Evolutionary conservation across 2,888 invertebrate genomes (phyloP), one percentile per base, ranked within the genome.

Genomic region (Nesidiocoris tenuis): DNA sequence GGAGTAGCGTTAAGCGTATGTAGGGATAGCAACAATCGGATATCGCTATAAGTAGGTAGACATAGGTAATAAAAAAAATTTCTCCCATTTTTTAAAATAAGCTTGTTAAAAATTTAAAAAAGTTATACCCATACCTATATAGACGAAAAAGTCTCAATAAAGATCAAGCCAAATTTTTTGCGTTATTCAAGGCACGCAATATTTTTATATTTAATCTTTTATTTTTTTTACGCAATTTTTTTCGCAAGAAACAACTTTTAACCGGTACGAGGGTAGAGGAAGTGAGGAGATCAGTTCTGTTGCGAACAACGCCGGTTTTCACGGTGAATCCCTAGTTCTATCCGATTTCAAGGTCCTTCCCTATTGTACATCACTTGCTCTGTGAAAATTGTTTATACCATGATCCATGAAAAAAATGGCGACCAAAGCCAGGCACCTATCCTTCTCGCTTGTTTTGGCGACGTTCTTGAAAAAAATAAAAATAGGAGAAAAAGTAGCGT

Each of bases 371-470:
- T 16, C 61, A 59, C 23, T 39, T 25, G 25, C 24, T 12, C 24
- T 70, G 70, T 70, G 70, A 56, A 70, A 70, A 70, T 70, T 70
- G 70, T 61, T 70, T 70, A 70, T 70, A 59, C 61, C 70, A 18
- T 70, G 70, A 59, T 19, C 39, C 55, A 39, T 55, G 67, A 21
- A 67, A 67, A 67, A 67, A 67, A 70, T 59, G 24, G 17, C 54
- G 17, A 59, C 17, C 17, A n/a, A 59, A n/a, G 19, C 66, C 9
- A 66, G 24, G 19, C 17, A 12, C 54, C 54, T 66, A 39, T 56
- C n/a, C 16, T 57, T 12, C 39, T 39, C 68, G 17, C 7, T 59
- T 7, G 9, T 23, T 23, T 59, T 25, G 16, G 25, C 19, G 25
- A 23, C 5, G 3, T 39, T 12, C 39, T 12, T 12, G 39, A 17